Evolutionary conservation across 2,113 vertebrate genomes (phyloP), one percentile per base, ranked within the genome.

Genomic region (Hystrix brachyura): DNA sequence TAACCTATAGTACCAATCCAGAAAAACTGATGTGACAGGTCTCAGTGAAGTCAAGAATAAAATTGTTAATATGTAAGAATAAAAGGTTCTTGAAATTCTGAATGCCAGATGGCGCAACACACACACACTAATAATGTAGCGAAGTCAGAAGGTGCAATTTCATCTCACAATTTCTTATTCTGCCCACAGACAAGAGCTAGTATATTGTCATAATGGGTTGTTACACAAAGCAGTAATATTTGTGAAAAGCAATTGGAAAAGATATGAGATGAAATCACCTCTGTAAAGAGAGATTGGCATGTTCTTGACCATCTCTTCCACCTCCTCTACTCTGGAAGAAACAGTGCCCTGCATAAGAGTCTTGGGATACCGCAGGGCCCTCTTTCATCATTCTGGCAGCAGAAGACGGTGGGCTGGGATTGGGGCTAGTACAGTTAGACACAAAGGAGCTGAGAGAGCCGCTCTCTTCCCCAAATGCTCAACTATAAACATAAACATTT

Each of bases 11-110:
- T 32, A 32, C 27, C 51, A 76, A 90, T 84, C 64, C 71, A 59
- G 60, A 87, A 81, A 85, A 72, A 67, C 0, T 71, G 62, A 51
- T 78, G 21, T 15, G 79, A 14, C 7, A 2, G 48, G 57, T 93
- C 87, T 87, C 32, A 89, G 83, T 5, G 23, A 93, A 94, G 92
- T 90, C 95, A 60, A 87, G 96, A 95, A 53, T 87, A 64, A 95
- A 81, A 65, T 4, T 81, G 60, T 84, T 96, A 81, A 94, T 85
- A 64, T 32, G 32, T n/a, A 74, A 51, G 92, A 86, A 76, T 59
- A 25, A 90, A 96, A 79, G 5, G 5, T 65, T 87, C 83, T 34
- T 62, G 43, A 89, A 74, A 48, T 67, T 81, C 86, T 78, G 60
- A 60, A 64, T 87, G 92, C 95, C 87, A 60, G 80, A 62, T 72